These are phyloP conservation scores for Rhinogobius similis DNA, from an alignment of 2,113 vertebrate genomes.

Conservation along the genomic window DNA sequence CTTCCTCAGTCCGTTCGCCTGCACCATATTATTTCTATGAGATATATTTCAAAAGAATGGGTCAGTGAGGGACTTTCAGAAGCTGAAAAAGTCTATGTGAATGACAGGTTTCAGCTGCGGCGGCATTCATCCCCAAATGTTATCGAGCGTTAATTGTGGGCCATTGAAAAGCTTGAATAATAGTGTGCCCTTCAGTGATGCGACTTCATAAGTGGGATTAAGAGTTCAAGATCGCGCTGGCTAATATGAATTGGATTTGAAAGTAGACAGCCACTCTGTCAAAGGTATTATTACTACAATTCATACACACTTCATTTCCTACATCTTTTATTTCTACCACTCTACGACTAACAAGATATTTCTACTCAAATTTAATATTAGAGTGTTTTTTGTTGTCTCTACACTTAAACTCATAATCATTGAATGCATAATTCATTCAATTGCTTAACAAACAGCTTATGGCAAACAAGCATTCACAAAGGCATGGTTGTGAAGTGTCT, in stretches of 20 bases:
- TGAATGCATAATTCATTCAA: background rate
- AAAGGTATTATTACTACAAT: background rate
- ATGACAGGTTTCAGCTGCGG: slow-evolving; percentile 41
- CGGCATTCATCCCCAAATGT: slow-evolving; percentile 40
- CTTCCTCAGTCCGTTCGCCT: slow-evolving; percentile 16
- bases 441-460: too few species aligned
- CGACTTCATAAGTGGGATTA: slow-evolving; percentile 23
- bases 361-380: background rate
- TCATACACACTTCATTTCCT: background rate
- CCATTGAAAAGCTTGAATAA: slow-evolving; percentile 36
- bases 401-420: background rate
- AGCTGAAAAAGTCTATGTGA: slow-evolving; percentile 31
- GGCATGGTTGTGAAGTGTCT: background rate
- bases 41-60: slow-evolving; percentile 40
- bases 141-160: slow-evolving; percentile 46
- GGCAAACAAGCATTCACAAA: background rate
- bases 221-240: slow-evolving; percentile 35
- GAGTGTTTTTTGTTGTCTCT: background rate
- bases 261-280: background rate
- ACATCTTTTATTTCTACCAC: background rate
- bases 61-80: slow-evolving; percentile 30
- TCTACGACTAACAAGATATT: background rate
- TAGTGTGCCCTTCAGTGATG: slow-evolving; percentile 36
- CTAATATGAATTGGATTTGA: slow-evolving; percentile 26
- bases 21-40: slow-evolving; percentile 14